Percentiles rank a stretch among this genome's conserved stretches.
These are phyloP conservation scores for Brachionus asplanchnoidis DNA, from an alignment of 1,140 invertebrate species.

Conservation along the genomic window DNA sequence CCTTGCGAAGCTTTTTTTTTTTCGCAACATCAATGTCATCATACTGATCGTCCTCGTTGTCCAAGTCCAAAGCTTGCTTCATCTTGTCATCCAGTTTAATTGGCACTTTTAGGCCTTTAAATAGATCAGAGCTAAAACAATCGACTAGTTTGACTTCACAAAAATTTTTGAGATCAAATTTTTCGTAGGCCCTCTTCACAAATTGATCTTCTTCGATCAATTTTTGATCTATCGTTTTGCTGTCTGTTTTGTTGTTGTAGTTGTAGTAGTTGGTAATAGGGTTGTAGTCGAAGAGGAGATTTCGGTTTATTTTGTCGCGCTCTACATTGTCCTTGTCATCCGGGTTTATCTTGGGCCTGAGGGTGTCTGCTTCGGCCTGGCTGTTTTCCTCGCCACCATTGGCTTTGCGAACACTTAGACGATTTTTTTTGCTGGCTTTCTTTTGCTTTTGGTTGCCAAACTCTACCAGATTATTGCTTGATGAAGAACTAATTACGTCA, in stretches of 20 bases:
- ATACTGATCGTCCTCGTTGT: not conserved
- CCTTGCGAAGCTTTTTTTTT: not conserved
- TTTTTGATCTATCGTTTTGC: slow-evolving; percentile 29
- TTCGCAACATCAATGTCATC: not conserved
- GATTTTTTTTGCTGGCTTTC: not conserved
- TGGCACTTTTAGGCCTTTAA: not conserved
- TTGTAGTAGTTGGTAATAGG: slow-evolving; percentile 22
- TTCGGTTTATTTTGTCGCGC: not conserved
- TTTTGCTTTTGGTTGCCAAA: not conserved
- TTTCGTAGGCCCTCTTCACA: not conserved
- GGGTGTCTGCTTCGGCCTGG: not conserved
- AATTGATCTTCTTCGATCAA: slow-evolving; percentile 7
- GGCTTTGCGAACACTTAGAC: not conserved
- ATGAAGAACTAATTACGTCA: not conserved
- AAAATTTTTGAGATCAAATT: not conserved
- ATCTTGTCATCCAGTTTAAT: not conserved
- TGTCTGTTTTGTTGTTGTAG: not conserved
- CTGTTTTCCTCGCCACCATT: not conserved
- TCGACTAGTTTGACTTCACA: slow-evolving; percentile 20
- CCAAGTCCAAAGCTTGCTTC: not conserved
- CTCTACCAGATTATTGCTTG: not conserved
- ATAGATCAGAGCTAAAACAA: slow-evolving; percentile 4
- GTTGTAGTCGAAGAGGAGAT: slow-evolving; percentile 23
- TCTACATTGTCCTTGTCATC: not conserved
- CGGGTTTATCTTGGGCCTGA: slow-evolving; percentile 7